These are phyloP conservation scores for Parazoanthus swiftii DNA, from an alignment of 92 coral and sea anemone species.

Conservation along the genomic window DNA sequence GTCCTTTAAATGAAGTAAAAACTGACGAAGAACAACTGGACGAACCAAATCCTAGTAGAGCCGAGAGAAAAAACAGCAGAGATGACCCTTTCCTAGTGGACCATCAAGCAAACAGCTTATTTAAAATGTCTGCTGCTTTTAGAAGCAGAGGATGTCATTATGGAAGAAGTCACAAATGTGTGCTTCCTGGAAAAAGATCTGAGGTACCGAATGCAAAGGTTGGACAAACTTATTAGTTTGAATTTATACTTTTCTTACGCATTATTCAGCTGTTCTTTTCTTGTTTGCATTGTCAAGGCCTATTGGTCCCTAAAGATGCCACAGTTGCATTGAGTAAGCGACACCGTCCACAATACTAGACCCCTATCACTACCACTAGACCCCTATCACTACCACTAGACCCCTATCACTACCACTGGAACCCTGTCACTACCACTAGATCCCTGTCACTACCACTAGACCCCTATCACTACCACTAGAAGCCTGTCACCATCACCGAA, in stretches of 20 bases:
- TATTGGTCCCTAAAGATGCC: too few relatives aligned
- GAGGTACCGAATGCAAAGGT: conserved; percentile 22
- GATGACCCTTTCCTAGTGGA: neutral
- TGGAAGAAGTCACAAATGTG: neutral
- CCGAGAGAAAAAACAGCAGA: conserved; percentile 1
- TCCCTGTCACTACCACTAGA: too few relatives aligned
- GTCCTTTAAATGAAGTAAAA: neutral
- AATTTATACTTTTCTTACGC: too few relatives aligned
- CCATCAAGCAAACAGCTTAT: neutral
- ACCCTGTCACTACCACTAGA: too few relatives aligned
- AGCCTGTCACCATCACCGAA: too few relatives aligned
- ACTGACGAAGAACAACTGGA: neutral
- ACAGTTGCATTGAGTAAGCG: too few relatives aligned
- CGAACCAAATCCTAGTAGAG: neutral
- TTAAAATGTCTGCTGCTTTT: neutral
- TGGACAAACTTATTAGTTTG: neutral
- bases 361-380: too few relatives aligned
- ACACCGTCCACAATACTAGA: too few relatives aligned
- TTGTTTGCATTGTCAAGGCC: neutral
- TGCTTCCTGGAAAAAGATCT: conserved; percentile 27
- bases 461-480: too few relatives aligned
- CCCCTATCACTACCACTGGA: too few relatives aligned
- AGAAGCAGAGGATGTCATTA: neutral
- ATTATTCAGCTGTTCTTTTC: neutral
- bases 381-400: too few relatives aligned